phyloP scores from a whole-genome alignment of 2,113 vertebrate genomes.

The Scopus umbretta region DNA sequence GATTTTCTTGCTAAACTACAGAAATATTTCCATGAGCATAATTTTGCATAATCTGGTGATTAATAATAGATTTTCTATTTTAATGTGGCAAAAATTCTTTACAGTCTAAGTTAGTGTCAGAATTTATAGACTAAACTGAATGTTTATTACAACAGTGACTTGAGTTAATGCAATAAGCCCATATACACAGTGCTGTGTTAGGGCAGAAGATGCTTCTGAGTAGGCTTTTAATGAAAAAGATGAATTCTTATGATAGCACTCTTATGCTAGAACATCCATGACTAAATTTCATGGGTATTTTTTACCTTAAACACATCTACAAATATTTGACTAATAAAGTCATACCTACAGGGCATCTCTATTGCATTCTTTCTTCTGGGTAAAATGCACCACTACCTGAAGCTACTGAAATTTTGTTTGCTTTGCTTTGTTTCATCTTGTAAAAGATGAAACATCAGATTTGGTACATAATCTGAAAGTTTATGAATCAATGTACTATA shows the following conservation, averaged over 20 bases:
- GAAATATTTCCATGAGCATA: not conserved
- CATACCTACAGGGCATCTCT: not conserved
- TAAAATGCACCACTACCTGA: not conserved
- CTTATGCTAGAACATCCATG: not conserved
- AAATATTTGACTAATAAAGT: not conserved
- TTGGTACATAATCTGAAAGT: not conserved
- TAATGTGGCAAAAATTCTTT: constrained; percentile 5
- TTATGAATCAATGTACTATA: not conserved
- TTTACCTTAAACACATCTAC: not conserved
- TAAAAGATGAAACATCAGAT: not conserved
- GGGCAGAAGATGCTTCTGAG: not conserved
- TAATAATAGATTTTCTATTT: not conserved
- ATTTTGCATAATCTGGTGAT: constrained; percentile 34
- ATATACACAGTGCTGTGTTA: not conserved
- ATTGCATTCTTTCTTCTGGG: not conserved
- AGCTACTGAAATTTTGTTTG: not conserved
- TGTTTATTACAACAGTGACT: not conserved
- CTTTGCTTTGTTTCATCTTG: not conserved
- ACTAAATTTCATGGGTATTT: not conserved
- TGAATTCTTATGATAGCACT: not conserved
- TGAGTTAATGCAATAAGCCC: not conserved
- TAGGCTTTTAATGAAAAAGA: not conserved
- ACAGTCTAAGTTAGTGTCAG: not conserved
- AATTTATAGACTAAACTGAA: not conserved
- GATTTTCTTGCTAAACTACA: not conserved